Base-by-base conservation (phyloP, 1,140 invertebrate species). In the Prorops nasuta region DNA sequence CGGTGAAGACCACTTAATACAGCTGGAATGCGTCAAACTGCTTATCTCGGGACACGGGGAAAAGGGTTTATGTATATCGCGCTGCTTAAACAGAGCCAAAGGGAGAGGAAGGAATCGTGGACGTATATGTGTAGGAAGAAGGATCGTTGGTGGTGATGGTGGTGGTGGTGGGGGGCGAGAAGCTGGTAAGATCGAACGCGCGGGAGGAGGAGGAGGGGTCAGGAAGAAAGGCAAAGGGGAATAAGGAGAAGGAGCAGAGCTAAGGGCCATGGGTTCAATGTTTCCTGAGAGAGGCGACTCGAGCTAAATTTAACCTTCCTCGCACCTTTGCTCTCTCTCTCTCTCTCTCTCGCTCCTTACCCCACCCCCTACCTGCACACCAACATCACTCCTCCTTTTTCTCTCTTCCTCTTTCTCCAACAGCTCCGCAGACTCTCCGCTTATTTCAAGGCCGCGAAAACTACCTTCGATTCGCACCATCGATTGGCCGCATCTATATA, bases 181-280 rank as follows among this genome's bases (percentile, higher is more conserved):
- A 35, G 10, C 3, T 20, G 38, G 17, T n/a, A n/a, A n/a, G n/a
- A n/a, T n/a, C n/a, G 12, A 14, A 19, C 31, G 3, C 8, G 22
- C 14, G n/a, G 31, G 16, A 39, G 20, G 36, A 38, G 28, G 21
- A 10, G 20, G 20, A 46, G 15, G 41, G 14, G 9, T 14, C 12
- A 10, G 18, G 37, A 32, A 9, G 37, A 39, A 39, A 18, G 28
- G 34, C 34, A 37, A 50, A 45, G 49, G 49, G 45, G 56, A 54
- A n/a, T n/a, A n/a, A n/a, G n/a, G n/a, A n/a, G n/a, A n/a, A 21
- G 44, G 48, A 59, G n/a, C n/a, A n/a, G n/a, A n/a, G n/a, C n/a
- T n/a, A 59, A 60, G 56, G 53, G 53, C 16, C 42, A 58, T 35
- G 64, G 56, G 65, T 66, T 67, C 65, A 67, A 67, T 51, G 63